phyloP scores from a whole-genome alignment of 1,140 invertebrate species.

The Lerema accius region DNA sequence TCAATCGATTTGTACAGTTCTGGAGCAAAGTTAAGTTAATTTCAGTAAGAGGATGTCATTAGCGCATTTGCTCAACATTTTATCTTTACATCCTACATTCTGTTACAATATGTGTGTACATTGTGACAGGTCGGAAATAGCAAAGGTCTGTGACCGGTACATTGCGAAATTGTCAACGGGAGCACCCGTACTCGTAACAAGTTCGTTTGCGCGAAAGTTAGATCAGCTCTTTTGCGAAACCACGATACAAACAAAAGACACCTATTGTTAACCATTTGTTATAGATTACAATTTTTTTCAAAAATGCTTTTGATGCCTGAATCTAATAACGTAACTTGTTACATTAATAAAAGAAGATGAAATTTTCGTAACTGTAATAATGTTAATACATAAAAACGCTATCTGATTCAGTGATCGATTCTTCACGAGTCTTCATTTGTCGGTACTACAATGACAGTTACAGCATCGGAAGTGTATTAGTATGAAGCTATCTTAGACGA shows the following conservation, averaged over 20 bases:
- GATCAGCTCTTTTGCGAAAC: not conserved
- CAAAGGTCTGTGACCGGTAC: constrained; percentile 20
- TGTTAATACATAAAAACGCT: no score
- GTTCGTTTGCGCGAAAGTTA: constrained; percentile 8
- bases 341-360: no score
- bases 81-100: constrained; percentile 30
- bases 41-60: constrained; percentile 42
- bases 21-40: constrained; percentile 6
- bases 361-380: no score
- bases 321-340: no score
- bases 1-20: not conserved
- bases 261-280: no score
- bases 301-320: no score
- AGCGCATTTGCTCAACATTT: constrained; percentile 39
- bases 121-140: constrained; percentile 35
- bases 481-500: no score
- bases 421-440: no score
- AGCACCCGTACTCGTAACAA: constrained; percentile 26
- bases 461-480: no score
- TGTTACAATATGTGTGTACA: constrained; percentile 33
- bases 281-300: no score
- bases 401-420: no score
- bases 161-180: constrained; percentile 29
- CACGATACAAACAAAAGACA: not conserved
- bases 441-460: no score